Evolutionary conservation across 1,140 invertebrate species (phyloP), one percentile per base, ranked within the genome.

Genomic region (Ceratosolen fusciceps): DNA sequence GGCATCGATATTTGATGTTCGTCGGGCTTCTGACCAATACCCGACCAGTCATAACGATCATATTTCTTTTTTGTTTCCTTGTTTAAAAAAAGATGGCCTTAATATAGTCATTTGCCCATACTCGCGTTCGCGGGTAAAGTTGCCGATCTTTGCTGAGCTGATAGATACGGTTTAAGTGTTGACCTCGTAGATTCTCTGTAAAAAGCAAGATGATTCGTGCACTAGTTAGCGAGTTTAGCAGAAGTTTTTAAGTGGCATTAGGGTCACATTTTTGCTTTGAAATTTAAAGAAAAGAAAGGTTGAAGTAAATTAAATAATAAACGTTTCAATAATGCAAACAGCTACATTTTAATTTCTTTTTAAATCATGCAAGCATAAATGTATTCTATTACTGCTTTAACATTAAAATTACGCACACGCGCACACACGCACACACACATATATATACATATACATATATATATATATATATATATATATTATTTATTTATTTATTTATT

Each of bases 121-220:
- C 90, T 91, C 58, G 93, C 92, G 86, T 94, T 94, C 60, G 93
- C 93, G 78, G 94, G 94, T 84, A 94, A 90, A 62, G 93, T 95
- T 54, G 93, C 94, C 82, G 93, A 94, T 87, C 93, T 91, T 89
- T 94, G 93, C 81, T 93, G 93, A 80, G 92, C 92, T 86, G 92
- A 92, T 89, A 94, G 90, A 86, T 93, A 94, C 82, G 93, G 91
- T 90, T 94, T 94, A 84, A 94, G 87, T 81, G 93, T 93, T 78
- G 94, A 95, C 84, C 94, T 92, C 85, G 94, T 95, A 2, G 94
- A 95, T 87, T 95, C 94, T 89, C 94, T 95, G 84, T 29, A 78
- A 79, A 79, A 82, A 75, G 54, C 60, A 80, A 80, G 39, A 67
- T 31, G 56, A 77, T 60, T 76, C 26, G 67, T 76, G 58, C 47